Evolutionary conservation across 2,113 vertebrate genomes (phyloP).

Genomic region (Sapayoa aenigma): DNA sequence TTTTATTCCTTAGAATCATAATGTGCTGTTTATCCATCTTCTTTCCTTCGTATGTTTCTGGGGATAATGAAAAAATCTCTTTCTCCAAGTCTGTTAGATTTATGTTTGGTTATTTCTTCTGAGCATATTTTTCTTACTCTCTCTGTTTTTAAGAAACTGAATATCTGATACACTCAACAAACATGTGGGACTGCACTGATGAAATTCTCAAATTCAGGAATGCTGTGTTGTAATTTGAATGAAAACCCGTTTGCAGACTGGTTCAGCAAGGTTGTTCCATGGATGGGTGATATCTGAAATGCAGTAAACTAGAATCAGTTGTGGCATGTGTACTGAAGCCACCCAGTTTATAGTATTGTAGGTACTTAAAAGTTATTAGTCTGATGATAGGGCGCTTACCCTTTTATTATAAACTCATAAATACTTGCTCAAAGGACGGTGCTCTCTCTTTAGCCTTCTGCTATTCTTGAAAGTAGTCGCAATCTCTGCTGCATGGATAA

Average conservation of each 20-base stretch:
- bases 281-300: not conserved
- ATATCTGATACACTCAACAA: not conserved
- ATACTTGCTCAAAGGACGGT: not conserved
- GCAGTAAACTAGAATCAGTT: not conserved
- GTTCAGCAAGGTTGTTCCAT: not conserved
- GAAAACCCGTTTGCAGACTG: not conserved
- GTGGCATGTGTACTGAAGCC: not conserved
- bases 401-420: not conserved
- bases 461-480: not conserved
- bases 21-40: not conserved
- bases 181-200: not conserved
- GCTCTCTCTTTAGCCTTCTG: not conserved
- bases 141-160: not conserved
- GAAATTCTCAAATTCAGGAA: not conserved
- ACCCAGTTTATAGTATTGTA: not conserved
- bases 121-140: not conserved
- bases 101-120: not conserved
- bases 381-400: not conserved
- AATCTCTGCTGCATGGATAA: not conserved
- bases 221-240: not conserved
- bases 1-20: not conserved
- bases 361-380: not conserved
- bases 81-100: not conserved
- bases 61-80: not conserved
- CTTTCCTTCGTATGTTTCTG: not conserved